Conservation (phyloP, 2,113 vertebrate species). For the Speoplatyrhinus poulsoni region DNA sequence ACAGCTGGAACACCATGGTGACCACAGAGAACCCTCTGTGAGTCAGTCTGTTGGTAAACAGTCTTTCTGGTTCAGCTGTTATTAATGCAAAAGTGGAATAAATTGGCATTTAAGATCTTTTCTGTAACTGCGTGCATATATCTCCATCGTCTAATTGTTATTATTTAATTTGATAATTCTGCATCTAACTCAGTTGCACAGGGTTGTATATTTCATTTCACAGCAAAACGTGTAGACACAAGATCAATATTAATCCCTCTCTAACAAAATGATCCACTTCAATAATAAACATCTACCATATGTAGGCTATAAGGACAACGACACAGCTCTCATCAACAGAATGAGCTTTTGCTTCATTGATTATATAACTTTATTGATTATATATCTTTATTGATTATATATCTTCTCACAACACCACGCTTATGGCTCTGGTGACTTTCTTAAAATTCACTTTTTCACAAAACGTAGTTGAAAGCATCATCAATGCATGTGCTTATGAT, state of each 20-base stretch:
- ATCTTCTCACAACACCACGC: background rate
- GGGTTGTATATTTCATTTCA: background rate
- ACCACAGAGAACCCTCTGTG: background rate
- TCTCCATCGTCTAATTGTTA: background rate
- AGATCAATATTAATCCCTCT: constrained; percentile 8
- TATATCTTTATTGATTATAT: background rate
- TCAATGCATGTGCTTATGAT: no score
- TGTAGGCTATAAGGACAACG: background rate
- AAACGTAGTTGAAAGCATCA: no score
- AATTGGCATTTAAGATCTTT: background rate
- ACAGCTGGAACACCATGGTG: no score
- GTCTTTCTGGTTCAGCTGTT: background rate
- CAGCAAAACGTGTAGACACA: background rate
- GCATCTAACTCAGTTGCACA: background rate
- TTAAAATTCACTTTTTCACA: no score
- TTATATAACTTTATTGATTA: background rate
- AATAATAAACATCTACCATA: background rate
- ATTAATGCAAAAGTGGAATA: background rate
- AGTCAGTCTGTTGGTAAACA: background rate
- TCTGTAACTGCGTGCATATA: background rate
- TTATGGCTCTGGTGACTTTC: no score
- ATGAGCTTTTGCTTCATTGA: background rate
- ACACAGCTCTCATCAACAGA: background rate
- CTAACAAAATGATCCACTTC: constrained; percentile 3
- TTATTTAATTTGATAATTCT: constrained; percentile 8